phyloP scores from a whole-genome alignment of 2,888 invertebrate species.

The Belgica antarctica region DNA sequence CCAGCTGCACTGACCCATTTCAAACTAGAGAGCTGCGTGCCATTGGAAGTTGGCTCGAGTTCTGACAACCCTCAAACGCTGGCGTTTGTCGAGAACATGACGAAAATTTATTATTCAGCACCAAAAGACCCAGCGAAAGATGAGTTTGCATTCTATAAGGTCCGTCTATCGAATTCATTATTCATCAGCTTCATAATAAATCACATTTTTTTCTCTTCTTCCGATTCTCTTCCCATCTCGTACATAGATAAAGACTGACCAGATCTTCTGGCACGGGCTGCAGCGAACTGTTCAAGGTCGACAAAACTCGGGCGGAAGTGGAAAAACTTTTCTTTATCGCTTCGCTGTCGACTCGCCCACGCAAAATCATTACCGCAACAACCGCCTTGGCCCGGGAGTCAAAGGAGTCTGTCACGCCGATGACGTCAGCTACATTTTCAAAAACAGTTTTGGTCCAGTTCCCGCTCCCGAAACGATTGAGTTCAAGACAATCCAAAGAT shows the following conservation, averaged over 20 bases:
- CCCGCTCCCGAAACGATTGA: neutral
- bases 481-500: conserved; percentile 31
- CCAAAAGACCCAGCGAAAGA: neutral
- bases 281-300: conserved; percentile 50
- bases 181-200: neutral
- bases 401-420: conserved; percentile 52
- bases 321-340: conserved; percentile 53
- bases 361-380: conserved; percentile 53
- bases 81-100: neutral
- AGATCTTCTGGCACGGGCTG: conserved; percentile 53
- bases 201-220: conserved; percentile 20
- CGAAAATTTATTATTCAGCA: neutral
- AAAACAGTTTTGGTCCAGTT: conserved; percentile 47
- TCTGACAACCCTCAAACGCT: neutral
- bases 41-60: no score
- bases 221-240: no score
- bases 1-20: neutral
- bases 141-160: neutral
- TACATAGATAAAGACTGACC: conserved; percentile 51
- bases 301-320: conserved; percentile 47
- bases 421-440: conserved; percentile 53
- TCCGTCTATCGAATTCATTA: neutral
- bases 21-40: neutral
- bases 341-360: conserved; percentile 53
- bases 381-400: conserved; percentile 50